These are phyloP conservation scores for Bothrops jararaca DNA, from an alignment of 2,113 vertebrate species.

Conservation along the genomic window DNA sequence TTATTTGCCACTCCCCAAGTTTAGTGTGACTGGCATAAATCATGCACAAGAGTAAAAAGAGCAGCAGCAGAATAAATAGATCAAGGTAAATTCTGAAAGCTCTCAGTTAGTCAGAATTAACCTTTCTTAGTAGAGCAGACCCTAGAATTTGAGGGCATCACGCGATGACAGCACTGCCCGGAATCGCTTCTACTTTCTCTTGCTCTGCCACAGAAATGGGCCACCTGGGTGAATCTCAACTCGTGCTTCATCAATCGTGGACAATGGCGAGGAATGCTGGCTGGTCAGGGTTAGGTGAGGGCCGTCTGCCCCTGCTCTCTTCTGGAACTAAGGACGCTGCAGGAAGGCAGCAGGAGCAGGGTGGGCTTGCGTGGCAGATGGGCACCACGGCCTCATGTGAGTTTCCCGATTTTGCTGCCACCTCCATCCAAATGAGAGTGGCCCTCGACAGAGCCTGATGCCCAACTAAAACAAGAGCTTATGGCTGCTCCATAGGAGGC, in stretches of 20 bases:
- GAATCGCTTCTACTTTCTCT: not conserved
- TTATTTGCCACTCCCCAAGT: not conserved
- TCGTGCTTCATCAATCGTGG: not conserved
- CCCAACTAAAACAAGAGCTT: not conserved
- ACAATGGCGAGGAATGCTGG: not conserved
- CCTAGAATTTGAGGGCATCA: not conserved
- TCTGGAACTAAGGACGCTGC: not conserved
- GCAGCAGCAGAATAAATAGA: not conserved
- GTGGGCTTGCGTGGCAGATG: not conserved
- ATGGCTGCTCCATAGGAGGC: not conserved
- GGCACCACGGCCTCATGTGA: not conserved
- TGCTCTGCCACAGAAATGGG: not conserved
- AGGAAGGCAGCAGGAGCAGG: not conserved
- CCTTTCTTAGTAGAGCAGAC: not conserved
- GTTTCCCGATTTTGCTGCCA: not conserved
- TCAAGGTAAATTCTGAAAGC: not conserved
- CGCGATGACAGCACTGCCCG: not conserved
- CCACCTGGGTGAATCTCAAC: not conserved
- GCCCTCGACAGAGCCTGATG: not conserved
- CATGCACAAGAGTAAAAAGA: not conserved
- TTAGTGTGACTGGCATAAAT: not conserved
- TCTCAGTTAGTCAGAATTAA: not conserved
- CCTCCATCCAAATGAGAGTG: not conserved
- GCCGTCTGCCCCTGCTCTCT: not conserved
- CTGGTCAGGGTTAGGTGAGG: not conserved